phyloP scores from a whole-genome alignment of 1,140 invertebrate species.

The Cyclina sinensis region DNA sequence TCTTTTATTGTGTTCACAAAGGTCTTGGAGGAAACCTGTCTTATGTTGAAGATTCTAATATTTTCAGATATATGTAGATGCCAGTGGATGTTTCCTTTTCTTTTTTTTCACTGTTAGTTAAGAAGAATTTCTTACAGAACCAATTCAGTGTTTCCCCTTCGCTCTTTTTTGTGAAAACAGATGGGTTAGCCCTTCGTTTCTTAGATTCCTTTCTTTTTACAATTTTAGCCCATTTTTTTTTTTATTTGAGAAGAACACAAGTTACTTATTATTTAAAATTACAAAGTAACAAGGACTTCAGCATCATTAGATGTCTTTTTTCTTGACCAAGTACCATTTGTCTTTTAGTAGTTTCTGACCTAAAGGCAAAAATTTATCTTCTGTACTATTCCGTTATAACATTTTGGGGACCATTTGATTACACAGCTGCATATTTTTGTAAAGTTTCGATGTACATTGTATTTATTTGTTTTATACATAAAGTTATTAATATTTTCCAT shows the following conservation, averaged over 20 bases:
- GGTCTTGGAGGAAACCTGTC: not conserved
- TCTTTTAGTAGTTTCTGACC: not conserved
- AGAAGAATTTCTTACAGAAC: no score
- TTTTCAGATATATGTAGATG: not conserved
- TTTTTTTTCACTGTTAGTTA: no score
- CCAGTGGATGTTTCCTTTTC: no score
- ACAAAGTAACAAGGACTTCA: not conserved
- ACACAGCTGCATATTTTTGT: not conserved
- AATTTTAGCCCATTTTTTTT: no score
- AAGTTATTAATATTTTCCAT: not conserved
- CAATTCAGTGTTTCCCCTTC: no score
- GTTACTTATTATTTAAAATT: no score
- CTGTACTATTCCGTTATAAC: not conserved
- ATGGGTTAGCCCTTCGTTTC: no score
- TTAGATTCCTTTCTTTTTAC: no score
- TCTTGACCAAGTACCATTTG: not conserved
- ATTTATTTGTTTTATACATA: slow-evolving; percentile 27
- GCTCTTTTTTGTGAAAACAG: no score
- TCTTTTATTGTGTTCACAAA: not conserved
- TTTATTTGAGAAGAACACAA: no score
- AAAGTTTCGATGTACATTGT: not conserved
- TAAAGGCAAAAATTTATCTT: not conserved
- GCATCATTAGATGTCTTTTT: not conserved
- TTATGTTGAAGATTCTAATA: not conserved
- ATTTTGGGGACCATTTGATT: not conserved